Base-by-base conservation (phyloP, 1,140 invertebrate genomes). In the Brachionus calyciflorus region DNA sequence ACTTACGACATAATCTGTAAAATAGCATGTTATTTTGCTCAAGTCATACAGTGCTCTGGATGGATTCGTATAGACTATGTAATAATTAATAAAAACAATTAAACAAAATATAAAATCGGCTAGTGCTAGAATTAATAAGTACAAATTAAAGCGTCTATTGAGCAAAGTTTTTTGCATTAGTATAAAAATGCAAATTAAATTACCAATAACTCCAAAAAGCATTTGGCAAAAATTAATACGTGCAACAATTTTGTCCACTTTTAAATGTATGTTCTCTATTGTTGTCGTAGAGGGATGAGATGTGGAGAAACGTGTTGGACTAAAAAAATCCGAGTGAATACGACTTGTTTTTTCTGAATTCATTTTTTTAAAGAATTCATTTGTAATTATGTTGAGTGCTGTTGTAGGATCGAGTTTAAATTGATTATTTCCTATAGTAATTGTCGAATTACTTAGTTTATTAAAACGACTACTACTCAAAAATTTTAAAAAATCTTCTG, bases 1-100 rank as follows among this genome's bases (percentile, higher is more conserved):
- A 21, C 30, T 37, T 2, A 73, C 51, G 21, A 73, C 33, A 49
- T 51, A 73, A 28, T 73, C 69, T 14, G 69, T 73, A 19, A 73
- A 73, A 19, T 73, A 73, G 46, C 69, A 73, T 49, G 69, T 73
- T 37, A 73, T 7, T 40, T 37, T 55, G 21, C 51, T 73, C 24
- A 73, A 28, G 30, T 73, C 69, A 33, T 73, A 73, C 7, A 73
- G 21, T 0, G 69, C 69, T 30, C 26, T 30, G 28, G 5, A n/a
- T 21, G 69, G 69, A 14, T 73, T 73, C n/a, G 28, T 49, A 30
- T 28, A 55, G n/a, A 49, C 69, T 19, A 73, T 73, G 30, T 55
- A 73, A 37, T 73, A 73, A 33, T 73, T 73, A 19, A 73, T 73
- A 21, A 55, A 51, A 37, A 73, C 69, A 73, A 73, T 73, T 19